Percentiles rank a stretch among this genome's conserved stretches.
Evolutionary conservation across 2,888 invertebrate species (phyloP).

Genomic region (Glomeris marginata): DNA sequence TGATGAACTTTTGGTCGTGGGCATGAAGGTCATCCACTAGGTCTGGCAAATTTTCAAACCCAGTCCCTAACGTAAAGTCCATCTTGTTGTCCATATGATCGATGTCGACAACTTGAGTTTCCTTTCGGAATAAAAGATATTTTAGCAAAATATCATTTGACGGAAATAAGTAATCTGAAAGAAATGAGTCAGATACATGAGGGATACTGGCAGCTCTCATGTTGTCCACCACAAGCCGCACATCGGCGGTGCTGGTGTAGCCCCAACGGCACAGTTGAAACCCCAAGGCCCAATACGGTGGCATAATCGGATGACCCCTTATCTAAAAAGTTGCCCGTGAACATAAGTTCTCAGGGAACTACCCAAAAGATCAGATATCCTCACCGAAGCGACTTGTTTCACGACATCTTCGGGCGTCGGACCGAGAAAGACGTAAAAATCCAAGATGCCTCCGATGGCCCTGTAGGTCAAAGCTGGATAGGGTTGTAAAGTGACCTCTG

Average conservation of each 20-base stretch:
- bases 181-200: conserved; percentile 20
- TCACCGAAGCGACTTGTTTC: conserved; percentile 43
- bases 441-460: conserved; percentile 63
- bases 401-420: conserved; percentile 50
- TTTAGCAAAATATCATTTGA: no score
- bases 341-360: neutral
- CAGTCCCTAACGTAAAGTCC: conserved; percentile 25
- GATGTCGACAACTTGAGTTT: conserved; percentile 27
- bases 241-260: conserved; percentile 14
- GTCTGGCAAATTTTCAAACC: conserved; percentile 16
- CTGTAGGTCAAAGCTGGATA: conserved; percentile 67
- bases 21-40: conserved; percentile 18
- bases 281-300: conserved; percentile 76
- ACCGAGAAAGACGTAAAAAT: conserved; percentile 62
- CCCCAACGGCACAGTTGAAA: conserved; percentile 64
- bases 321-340: conserved; percentile 28
- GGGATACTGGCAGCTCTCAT: conserved; percentile 29
- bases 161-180: no score
- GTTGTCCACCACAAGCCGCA: conserved; percentile 23
- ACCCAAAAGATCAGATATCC: no score
- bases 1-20: conserved; percentile 6
- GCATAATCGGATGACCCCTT: conserved; percentile 61
- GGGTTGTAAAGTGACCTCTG: conserved; percentile 67
- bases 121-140: conserved; percentile 16
- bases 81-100: conserved; percentile 29